Percentiles rank a stretch among this genome's conserved stretches.
Evolutionary conservation across 2,113 vertebrate species (phyloP).

Genomic region (Anarhynchus alexandrinus): DNA sequence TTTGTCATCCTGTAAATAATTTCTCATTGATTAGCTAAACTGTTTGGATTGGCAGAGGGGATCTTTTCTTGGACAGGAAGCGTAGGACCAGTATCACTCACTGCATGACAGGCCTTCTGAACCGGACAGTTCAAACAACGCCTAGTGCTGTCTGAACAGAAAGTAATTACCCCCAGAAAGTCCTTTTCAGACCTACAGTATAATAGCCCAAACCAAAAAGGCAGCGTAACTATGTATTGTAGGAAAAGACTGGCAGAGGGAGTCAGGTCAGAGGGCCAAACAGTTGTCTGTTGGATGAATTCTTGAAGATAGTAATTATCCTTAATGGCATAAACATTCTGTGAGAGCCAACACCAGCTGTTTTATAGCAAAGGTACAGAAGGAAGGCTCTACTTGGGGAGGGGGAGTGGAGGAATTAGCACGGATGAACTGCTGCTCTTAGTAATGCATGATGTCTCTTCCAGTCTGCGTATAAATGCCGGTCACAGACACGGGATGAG

Average conservation of each 20-base stretch:
- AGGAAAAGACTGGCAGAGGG: neutral
- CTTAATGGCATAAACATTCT: neutral
- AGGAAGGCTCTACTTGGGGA: neutral
- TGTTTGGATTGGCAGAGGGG: slow-evolving; percentile 40
- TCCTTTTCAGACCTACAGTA: neutral
- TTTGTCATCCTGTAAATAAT: slow-evolving; percentile 23
- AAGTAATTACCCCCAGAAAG: neutral
- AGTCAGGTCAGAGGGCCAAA: neutral
- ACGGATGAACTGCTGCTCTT: neutral
- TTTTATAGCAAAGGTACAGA: neutral
- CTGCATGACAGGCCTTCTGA: neutral
- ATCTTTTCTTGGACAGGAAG: neutral
- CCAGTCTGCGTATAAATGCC: neutral
- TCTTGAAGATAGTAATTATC: neutral
- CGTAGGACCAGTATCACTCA: fast-evolving
- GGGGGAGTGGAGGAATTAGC: neutral
- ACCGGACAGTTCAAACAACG: neutral
- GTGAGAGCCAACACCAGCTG: neutral
- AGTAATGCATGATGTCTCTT: neutral
- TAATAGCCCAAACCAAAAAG: neutral
- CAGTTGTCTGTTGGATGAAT: neutral
- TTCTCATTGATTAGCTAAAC: slow-evolving; percentile 49
- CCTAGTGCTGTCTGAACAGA: neutral
- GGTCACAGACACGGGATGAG: neutral
- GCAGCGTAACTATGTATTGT: fast-evolving